Base-by-base conservation (phyloP, 1,140 invertebrate genomes). In the Pissodes strobi region DNA sequence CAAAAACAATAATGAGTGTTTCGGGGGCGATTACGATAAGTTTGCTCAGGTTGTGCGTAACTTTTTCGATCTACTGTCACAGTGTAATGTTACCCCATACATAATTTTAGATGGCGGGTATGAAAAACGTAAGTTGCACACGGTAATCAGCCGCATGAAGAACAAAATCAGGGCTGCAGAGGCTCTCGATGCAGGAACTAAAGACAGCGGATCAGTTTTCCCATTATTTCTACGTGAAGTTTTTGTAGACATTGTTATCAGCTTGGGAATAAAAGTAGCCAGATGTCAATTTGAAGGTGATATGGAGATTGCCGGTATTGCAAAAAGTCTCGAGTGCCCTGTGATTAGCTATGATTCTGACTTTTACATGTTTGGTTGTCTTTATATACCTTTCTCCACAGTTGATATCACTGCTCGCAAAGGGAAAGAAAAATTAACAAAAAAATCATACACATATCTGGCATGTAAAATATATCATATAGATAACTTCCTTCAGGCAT, bases 281-380 rank as follows among this genome's bases (percentile, higher is more conserved):
- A 83, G 89, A 52, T 90, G 90, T 74, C 84, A 90, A 57, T 94
- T 90, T 79, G 94, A 96, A 81, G 93, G 93, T 37, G 94, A 97
- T 78, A 85, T 87, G 67, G 87, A 93, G 72, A 86, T 95, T 55
- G 91, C 91, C 1, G 85, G 87, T 0, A 71, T 95, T 49, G 90
- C 92, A 0, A 85, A 86, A 66, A 80, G 85, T 49, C 80, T 94
- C 3, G 81, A 89, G 25, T 95, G 92, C 71, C 93, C 93, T 2
- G 86, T 96, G 9, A 71, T 97, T 0, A 94, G 91, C 73, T 90
- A 89, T 69, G 94, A 97, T 78, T 95, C 93, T 1, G 94, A 97
- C 81, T 97, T 94, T 81, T 95, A 87, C 75, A 88, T 96, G 51
- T 93, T 89, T 78, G 88, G 92, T 79, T 83, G 93, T 1, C 73